Evolutionary conservation across 1,140 invertebrate species (phyloP).

Genomic region (Pteromalus puparum): DNA sequence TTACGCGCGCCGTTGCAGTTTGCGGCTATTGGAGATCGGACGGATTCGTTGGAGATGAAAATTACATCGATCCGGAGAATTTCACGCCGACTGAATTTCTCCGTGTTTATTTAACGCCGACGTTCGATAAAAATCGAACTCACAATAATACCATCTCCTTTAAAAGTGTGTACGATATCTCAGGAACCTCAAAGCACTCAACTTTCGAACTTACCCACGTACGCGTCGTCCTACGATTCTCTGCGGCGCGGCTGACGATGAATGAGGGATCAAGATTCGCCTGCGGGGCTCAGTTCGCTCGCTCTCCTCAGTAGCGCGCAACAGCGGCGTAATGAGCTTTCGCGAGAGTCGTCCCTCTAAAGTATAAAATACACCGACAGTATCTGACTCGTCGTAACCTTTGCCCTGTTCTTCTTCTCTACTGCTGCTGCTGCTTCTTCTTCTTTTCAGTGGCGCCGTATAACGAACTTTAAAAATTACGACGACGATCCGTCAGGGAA

Average conservation of each 20-base stretch:
- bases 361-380: slow-evolving; percentile 12
- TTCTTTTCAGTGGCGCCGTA: slow-evolving; percentile 10
- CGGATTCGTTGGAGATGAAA: slow-evolving; percentile 11
- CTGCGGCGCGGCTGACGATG: slow-evolving; percentile 16
- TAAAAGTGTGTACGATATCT: neutral
- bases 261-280: slow-evolving; percentile 41
- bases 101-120: neutral
- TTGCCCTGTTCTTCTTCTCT: neutral
- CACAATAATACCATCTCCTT: neutral
- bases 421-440: neutral
- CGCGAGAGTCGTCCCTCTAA: neutral
- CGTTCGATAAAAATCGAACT: neutral
- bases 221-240: neutral
- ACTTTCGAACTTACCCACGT: slow-evolving; percentile 3
- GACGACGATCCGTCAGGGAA: slow-evolving; percentile 21
- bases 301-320: neutral
- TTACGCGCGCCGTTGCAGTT: neutral
- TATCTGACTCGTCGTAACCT: slow-evolving; percentile 10
- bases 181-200: neutral
- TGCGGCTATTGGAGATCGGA: neutral
- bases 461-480: slow-evolving; percentile 41
- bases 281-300: neutral
- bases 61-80: neutral
- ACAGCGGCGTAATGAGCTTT: slow-evolving; percentile 43
- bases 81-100: neutral